Evolutionary conservation across 2,113 vertebrate genomes (phyloP).

Genomic region (Coracopsis vasa): DNA sequence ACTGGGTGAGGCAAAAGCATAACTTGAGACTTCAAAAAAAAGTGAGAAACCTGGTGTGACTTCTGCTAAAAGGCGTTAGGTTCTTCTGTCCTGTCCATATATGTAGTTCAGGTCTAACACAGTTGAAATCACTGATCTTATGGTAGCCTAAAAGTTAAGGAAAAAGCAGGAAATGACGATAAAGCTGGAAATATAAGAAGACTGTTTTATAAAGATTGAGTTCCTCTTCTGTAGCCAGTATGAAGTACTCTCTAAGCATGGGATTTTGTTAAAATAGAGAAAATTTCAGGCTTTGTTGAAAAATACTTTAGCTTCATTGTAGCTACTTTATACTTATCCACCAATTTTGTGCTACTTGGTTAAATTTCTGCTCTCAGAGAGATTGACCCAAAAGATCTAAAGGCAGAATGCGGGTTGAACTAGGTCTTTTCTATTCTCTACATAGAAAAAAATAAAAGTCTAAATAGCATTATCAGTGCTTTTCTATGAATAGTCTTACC

Average conservation of each 20-base stretch:
- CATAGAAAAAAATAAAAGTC: neutral
- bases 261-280: neutral
- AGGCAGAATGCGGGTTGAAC: neutral
- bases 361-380: neutral
- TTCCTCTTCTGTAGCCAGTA: neutral
- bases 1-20: neutral
- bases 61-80: neutral
- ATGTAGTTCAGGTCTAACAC: neutral
- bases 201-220: neutral
- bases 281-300: neutral
- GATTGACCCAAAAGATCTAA: neutral
- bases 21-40: neutral
- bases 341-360: neutral
- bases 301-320: neutral
- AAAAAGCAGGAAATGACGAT: neutral
- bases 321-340: neutral
- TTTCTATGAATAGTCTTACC: neutral
- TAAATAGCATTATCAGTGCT: neutral
- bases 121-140: neutral
- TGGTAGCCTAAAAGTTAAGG: neutral
- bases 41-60: neutral
- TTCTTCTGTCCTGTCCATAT: neutral
- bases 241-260: neutral
- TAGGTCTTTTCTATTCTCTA: neutral
- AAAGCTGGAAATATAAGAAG: neutral